Evolutionary conservation across 2,113 vertebrate species (phyloP), one percentile per base, ranked within the genome.

Genomic region (Corvus hawaiiensis): DNA sequence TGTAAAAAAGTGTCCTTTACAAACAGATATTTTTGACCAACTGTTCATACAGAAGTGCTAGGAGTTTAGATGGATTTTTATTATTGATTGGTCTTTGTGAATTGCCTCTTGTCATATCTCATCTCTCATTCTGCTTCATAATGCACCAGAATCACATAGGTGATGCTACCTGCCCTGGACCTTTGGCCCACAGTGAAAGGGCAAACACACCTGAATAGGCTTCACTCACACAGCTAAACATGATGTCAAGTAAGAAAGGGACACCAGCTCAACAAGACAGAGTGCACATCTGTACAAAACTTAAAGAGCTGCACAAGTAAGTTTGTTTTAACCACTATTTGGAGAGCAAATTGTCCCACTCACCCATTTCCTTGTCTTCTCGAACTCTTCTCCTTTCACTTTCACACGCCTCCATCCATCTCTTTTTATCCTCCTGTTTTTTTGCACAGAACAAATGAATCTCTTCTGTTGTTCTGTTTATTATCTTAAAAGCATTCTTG

Each of bases 331-430:
- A 59, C 7, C 19, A 32, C 22, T 63, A 27, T 30, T 64, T 39
- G 84, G 37, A 69, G 35, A 91, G 67, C 58, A 96, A 93, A 94
- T 49, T 39, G 48, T 80, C 62, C 32, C 11, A 96, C 99, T 98
- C 94, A 99, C 99, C 99, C 98, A 99, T 99, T 95, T 99, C 99
- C 94, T 97, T 98, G 94, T 99, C 99, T 95, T 99, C 99, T 92
- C 97, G 98, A 81, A 99, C 99, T 84, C 99, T 97, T 68, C 94
- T 97, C 84, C 99, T 98, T 92, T 99, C 99, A 28, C 97, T 99
- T 71, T 93, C 89, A 19, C 98, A 99, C 0, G 99, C 99, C 88
- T 99, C 97, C 64, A 99, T 95, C 99, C 99, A 99, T 81, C 97
- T 97, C 56, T 98, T 98, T 97, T 99, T 99, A 98, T 99, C 99